Conservation (phyloP, 2,113 vertebrate species). For the Colinus virginianus region DNA sequence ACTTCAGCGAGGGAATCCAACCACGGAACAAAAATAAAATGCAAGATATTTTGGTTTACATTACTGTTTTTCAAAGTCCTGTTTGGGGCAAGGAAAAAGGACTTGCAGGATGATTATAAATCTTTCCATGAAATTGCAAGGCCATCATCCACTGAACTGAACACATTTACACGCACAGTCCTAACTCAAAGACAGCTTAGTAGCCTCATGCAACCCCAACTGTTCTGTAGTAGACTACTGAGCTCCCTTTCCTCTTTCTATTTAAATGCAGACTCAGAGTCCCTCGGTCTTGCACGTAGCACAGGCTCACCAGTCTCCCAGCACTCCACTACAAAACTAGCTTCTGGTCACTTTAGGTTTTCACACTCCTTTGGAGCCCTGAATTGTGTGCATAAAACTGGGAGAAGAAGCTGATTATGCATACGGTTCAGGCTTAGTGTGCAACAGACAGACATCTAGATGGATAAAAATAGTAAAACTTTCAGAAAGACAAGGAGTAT, state of each 20-base stretch:
- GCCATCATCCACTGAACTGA: not conserved
- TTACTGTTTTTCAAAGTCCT: not conserved
- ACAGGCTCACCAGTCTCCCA: accelerated
- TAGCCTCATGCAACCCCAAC: not conserved
- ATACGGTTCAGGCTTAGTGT: not conserved
- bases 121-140: not conserved
- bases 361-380: not conserved
- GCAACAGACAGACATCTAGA: not conserved
- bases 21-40: not conserved
- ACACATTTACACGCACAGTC: not conserved
- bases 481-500: constrained; percentile 4
- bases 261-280: not conserved
- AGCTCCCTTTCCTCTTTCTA: not conserved
- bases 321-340: not conserved
- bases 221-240: accelerated
- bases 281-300: not conserved
- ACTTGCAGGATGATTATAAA: not conserved
- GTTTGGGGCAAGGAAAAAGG: not conserved
- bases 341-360: not conserved
- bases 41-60: not conserved
- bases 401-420: not conserved
- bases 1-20: not conserved
- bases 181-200: not conserved
- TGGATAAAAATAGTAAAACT: constrained; percentile 6
- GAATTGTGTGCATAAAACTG: not conserved